Evolutionary conservation across 1,140 invertebrate species (phyloP).

Genomic region (Sweltsa coloradensis): DNA sequence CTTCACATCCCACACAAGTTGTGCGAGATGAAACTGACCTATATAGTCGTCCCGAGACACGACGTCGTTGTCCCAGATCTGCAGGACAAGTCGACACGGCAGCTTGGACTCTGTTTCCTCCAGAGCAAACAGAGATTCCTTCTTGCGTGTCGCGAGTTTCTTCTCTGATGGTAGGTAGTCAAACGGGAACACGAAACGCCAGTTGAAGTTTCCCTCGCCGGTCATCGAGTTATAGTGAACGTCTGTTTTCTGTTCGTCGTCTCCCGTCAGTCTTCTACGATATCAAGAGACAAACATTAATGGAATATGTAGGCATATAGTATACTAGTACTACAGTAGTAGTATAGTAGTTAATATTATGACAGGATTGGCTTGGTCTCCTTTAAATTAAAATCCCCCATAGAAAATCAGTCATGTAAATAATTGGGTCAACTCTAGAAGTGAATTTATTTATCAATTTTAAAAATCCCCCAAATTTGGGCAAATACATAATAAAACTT

Average conservation of each 20-base stretch:
- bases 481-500: too few species aligned
- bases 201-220: slow-evolving; percentile 81
- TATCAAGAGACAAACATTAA: too few species aligned
- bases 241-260: slow-evolving; percentile 66
- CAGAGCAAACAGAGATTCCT: slow-evolving; percentile 44
- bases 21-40: slow-evolving; percentile 24
- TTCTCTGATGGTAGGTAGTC: slow-evolving; percentile 66
- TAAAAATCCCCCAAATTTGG: too few species aligned
- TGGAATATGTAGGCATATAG: too few species aligned
- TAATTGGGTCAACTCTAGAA: too few species aligned
- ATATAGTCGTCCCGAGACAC: slow-evolving; percentile 68
- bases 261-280: slow-evolving; percentile 61
- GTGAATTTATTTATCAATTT: too few species aligned
- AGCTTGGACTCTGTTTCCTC: slow-evolving; percentile 53
- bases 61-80: slow-evolving; percentile 66
- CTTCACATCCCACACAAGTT: too few species aligned
- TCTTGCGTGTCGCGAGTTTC: slow-evolving; percentile 46
- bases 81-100: slow-evolving; percentile 47
- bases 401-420: too few species aligned
- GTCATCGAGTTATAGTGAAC: slow-evolving; percentile 66
- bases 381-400: too few species aligned
- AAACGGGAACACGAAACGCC: slow-evolving; percentile 77
- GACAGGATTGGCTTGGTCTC: too few species aligned
- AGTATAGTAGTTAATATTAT: too few species aligned
- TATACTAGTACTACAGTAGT: too few species aligned